Percentiles rank a stretch among this genome's conserved stretches.
Conservation (phyloP, 2,113 vertebrate genomes). For the Syngnathus scovelli region DNA sequence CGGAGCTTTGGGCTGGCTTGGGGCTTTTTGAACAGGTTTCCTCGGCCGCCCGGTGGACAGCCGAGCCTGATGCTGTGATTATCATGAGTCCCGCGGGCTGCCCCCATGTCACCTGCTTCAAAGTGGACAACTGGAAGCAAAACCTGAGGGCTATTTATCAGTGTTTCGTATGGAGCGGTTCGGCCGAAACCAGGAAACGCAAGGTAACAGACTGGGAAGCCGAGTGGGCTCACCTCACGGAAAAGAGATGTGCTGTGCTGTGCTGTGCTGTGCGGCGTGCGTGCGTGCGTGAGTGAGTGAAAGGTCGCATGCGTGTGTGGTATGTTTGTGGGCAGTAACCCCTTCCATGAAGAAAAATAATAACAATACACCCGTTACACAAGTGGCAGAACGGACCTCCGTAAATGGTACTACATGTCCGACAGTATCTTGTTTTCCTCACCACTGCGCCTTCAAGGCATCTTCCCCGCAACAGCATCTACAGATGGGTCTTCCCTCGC, state of each 20-base stretch:
- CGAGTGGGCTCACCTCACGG: constrained; percentile 1
- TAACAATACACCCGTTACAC: constrained; percentile 22
- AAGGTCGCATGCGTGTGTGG: constrained; percentile 11
- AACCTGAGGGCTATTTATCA: constrained; percentile 95
- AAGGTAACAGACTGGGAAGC: constrained; percentile 76
- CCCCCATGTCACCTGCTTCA: constrained; percentile 91
- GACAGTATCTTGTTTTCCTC: constrained; percentile 19
- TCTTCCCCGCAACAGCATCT: constrained; percentile 10
- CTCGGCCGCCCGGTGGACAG: constrained; percentile 38
- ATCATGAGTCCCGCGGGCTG: constrained; percentile 91
- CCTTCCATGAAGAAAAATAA: constrained; percentile 34
- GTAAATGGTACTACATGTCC: not conserved
- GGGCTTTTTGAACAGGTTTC: constrained; percentile 49
- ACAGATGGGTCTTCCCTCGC: constrained; percentile 10
- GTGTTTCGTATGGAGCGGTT: constrained; percentile 95
- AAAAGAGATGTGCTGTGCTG: not conserved
- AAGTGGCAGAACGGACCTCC: not conserved
- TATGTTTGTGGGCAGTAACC: constrained; percentile 29
- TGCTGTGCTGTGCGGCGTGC: not conserved
- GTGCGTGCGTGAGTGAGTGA: constrained; percentile 9
- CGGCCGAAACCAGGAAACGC: constrained; percentile 90
- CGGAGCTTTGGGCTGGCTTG: constrained; percentile 30
- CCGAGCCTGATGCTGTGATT: constrained; percentile 63
- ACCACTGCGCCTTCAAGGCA: constrained; percentile 25
- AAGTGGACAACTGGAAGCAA: constrained; percentile 99